Evolutionary conservation across 2,113 vertebrate species (phyloP), one percentile per base, ranked within the genome.

Genomic region (Chaenocephalus aceratus): DNA sequence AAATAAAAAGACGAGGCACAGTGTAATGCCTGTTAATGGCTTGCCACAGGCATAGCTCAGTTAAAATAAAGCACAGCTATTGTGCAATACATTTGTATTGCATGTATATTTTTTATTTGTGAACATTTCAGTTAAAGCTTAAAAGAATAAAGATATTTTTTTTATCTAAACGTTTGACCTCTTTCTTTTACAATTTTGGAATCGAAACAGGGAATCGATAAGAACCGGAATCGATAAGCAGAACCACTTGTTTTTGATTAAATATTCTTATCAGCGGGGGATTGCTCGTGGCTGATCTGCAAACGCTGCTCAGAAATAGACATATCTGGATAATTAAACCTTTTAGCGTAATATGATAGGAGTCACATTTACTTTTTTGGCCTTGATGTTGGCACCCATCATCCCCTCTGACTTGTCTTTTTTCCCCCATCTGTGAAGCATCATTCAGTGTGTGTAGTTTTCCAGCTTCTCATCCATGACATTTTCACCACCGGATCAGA

Each of bases 401-500:
- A 18, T 72, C 44, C 23, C 36, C 48, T 64, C 52, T 61, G 60
- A 74, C 52, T 48, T 51, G 57, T 61, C 36, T 41, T 2, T 65
- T 63, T 74, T 49, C 12, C 15, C 51, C 30, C 5, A 59, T 62
- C 69, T 60, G n/a, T 23, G 10, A 13, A 53, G 41, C 30, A 9
- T 64, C 12, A 34, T 83, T 58, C 59, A 74, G 59, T 44, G 52
- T 6, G 49, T 12, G 56, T 68, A 65, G 13, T 65, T 81, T 74
- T 80, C 16, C 48, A 73, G 23, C n/a, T 10, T 4, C 49, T 62
- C 34, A 45, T 71, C 23, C 63, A 26, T 75, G 56, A 63, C 64
- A 79, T 79, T 75, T 77, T 34, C 51, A 60, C 21, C 46, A 21
- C 21, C 36, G 64, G 51, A 49, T 80, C 57, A 72, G 48, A 64